phyloP scores from a whole-genome alignment of 2,113 vertebrate species.

The Brachyistius frenatus region DNA sequence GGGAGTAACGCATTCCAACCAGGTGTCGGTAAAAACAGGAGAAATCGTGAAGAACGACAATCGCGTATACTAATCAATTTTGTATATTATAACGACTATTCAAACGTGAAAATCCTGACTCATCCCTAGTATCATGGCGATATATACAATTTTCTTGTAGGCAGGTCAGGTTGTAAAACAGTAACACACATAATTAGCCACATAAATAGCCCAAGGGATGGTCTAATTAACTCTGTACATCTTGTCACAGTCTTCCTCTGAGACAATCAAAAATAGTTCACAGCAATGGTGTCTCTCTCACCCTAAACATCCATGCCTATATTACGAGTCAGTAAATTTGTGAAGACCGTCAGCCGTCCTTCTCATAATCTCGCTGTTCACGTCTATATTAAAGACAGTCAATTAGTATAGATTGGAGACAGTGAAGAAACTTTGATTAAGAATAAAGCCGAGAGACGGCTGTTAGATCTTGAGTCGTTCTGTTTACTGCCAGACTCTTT shows the following conservation, averaged over 20 bases:
- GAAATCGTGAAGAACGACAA: too few species aligned
- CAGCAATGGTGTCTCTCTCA: neutral
- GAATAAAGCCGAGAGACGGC: conserved; percentile 46
- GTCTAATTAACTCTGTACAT: conserved; percentile 1
- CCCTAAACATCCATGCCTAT: neutral
- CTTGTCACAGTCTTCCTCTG: neutral
- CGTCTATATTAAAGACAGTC: conserved; percentile 45
- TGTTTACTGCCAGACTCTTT: conserved; percentile 53
- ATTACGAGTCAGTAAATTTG: conserved; percentile 12
- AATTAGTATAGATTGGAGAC: conserved; percentile 51
- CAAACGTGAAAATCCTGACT: too few species aligned
- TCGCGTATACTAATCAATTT: too few species aligned
- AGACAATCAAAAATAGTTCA: conserved; percentile 10
- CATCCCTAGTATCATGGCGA: too few species aligned
- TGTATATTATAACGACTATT: too few species aligned
- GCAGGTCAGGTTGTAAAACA: too few species aligned
- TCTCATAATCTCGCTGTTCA: conserved; percentile 45
- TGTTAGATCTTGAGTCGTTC: conserved; percentile 36
- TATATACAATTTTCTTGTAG: too few species aligned
- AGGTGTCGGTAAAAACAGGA: too few species aligned
- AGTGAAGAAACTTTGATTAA: conserved; percentile 57
- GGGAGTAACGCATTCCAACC: too few species aligned
- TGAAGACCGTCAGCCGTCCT: conserved; percentile 28
- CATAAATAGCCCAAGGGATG: neutral
- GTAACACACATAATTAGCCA: neutral